Percentiles rank a stretch among this genome's conserved stretches.
Conservation (phyloP, 2,888 invertebrate genomes). For the Drosophila atroscutellata region DNA sequence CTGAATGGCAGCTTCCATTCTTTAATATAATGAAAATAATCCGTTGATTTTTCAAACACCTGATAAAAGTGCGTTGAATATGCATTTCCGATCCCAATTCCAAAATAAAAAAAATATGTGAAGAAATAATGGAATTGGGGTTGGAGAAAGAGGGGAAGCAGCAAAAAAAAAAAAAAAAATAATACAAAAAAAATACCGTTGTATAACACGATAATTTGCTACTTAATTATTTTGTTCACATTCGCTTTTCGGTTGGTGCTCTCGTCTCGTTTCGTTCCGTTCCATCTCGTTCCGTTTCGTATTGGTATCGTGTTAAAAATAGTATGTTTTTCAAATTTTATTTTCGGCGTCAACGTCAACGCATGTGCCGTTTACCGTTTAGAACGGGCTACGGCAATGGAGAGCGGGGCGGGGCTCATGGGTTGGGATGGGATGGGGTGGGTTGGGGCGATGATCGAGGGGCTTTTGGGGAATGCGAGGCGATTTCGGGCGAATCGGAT, state of each 20-base stretch:
- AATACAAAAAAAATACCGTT: slow-evolving; percentile 66
- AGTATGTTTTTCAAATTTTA: slow-evolving; percentile 77
- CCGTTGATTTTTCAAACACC: not conserved
- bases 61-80: not conserved
- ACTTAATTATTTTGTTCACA: slow-evolving; percentile 73
- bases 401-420: not conserved
- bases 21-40: not conserved
- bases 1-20: not conserved
- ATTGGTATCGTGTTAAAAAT: slow-evolving; percentile 74
- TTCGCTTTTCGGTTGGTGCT: slow-evolving; percentile 41
- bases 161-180: slow-evolving; percentile 19
- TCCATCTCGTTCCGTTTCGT: slow-evolving; percentile 58
- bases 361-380: slow-evolving; percentile 49
- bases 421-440: slow-evolving; percentile 6
- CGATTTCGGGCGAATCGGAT: slow-evolving; percentile 38
- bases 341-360: slow-evolving; percentile 80
- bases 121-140: not conserved
- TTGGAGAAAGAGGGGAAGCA: not conserved
- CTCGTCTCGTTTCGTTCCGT: slow-evolving; percentile 46
- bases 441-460: slow-evolving; percentile 3
- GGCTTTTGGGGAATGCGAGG: slow-evolving; percentile 12
- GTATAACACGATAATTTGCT: slow-evolving; percentile 81
- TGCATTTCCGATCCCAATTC: not conserved
- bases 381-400: slow-evolving; percentile 10
- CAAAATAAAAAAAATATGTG: not conserved